Percentiles rank a stretch among this genome's conserved stretches.
Conservation (phyloP, 2,888 invertebrate genomes). For the Timema podura region DNA sequence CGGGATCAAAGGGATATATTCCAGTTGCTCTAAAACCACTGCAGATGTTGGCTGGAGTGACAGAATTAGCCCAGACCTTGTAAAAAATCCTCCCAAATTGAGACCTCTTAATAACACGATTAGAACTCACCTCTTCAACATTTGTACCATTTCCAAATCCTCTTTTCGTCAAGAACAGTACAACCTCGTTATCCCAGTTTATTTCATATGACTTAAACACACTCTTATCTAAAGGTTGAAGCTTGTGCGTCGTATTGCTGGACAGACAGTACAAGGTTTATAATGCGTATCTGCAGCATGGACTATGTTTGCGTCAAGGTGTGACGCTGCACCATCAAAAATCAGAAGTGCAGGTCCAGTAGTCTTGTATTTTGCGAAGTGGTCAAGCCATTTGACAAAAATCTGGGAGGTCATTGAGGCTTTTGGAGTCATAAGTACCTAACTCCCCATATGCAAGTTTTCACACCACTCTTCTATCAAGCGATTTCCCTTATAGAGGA, state of each 20-base stretch:
- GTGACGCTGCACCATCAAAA: conserved; percentile 4
- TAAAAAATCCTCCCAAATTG: background rate
- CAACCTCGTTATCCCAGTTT: conserved; percentile 6
- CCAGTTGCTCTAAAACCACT: conserved; percentile 2
- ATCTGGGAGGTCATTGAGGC: background rate
- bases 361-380: conserved; percentile 6
- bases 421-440: conserved; percentile 4
- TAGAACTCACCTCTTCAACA: background rate
- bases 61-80: background rate
- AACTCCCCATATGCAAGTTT: background rate
- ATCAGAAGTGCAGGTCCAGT: conserved; percentile 6
- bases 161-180: background rate
- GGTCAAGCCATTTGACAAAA: background rate
- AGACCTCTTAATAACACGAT: background rate
- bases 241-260: conserved; percentile 6
- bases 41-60: background rate
- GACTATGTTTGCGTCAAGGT: background rate
- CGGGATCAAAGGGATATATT: no score
- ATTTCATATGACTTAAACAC: background rate
- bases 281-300: conserved; percentile 6
- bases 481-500: conserved; percentile 36
- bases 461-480: conserved; percentile 7
- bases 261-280: background rate
- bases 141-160: background rate
- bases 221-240: background rate